A percentile compares a stretch with the other conserved stretches of the same genome.
These are phyloP conservation scores for Heliconius congener DNA, from an alignment of 1,140 invertebrate genomes.

Conservation along the genomic window DNA sequence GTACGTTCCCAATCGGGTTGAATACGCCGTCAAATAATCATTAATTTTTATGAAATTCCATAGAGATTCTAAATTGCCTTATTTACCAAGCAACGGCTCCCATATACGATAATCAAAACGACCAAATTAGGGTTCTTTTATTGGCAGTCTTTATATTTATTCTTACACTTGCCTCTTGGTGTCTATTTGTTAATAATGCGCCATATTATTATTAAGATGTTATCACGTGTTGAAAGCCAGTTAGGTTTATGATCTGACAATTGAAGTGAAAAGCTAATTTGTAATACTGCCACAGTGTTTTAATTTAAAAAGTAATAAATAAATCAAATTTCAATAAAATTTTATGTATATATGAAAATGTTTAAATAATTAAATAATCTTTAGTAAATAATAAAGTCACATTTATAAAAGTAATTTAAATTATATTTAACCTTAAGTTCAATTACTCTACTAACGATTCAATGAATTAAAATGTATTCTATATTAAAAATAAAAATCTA, in stretches of 20 bases:
- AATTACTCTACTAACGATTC: no score
- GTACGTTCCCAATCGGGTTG: background rate
- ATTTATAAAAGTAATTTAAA: no score
- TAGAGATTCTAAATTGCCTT: background rate
- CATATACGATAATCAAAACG: background rate
- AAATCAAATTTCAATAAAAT: no score
- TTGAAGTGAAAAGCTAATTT: conserved; percentile 1
- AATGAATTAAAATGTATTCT: background rate
- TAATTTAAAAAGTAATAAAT: no score
- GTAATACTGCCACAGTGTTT: no score
- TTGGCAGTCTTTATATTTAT: conserved; percentile 54
- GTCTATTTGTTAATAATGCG: conserved; percentile 45
- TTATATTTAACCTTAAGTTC: no score
- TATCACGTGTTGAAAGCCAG: conserved; percentile 41
- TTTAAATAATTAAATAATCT: no score
- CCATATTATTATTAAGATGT: conserved; percentile 43
- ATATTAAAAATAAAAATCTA: no score
- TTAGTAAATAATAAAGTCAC: no score
- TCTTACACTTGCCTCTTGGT: conserved; percentile 36
- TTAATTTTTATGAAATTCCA: background rate
- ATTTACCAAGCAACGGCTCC: background rate
- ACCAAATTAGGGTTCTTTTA: conserved; percentile 34
- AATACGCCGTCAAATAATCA: background rate
- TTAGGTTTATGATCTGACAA: conserved; percentile 14
- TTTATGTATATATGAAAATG: no score